Percentiles rank a stretch among this genome's conserved stretches.
phyloP scores from a whole-genome alignment of 2,797 vertebrate genomes.

The Trematomus bernacchii region DNA sequence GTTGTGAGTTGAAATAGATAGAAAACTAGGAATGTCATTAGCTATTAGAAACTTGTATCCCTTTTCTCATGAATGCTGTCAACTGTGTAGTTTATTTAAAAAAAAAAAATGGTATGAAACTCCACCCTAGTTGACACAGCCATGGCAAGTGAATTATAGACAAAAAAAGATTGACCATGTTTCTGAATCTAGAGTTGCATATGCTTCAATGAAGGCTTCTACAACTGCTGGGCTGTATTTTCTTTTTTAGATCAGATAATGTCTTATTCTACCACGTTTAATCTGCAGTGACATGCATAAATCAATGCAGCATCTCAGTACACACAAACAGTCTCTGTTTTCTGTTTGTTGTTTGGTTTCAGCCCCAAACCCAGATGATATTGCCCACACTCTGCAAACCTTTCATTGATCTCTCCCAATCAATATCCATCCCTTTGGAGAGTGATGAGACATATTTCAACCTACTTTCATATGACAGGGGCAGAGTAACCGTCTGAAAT shows the following conservation, averaged over 20 bases:
- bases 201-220: constrained; percentile 1
- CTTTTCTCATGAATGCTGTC: background rate
- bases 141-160: background rate
- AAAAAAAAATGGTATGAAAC: no score
- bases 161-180: constrained; percentile 1
- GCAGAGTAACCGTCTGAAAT: constrained; percentile 44
- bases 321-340: constrained; percentile 23
- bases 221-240: background rate
- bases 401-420: constrained; percentile 55
- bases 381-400: constrained; percentile 38
- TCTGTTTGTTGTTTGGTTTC: constrained; percentile 42
- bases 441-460: constrained; percentile 55
- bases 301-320: constrained; percentile 23
- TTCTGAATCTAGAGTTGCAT: background rate
- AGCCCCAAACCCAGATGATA: constrained; percentile 32
- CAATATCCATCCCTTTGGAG: constrained; percentile 56
- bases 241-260: constrained; percentile 21
- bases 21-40: background rate
- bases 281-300: constrained; percentile 6
- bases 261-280: constrained; percentile 1
- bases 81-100: background rate
- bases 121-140: background rate
- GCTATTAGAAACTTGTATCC: background rate
- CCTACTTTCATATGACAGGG: constrained; percentile 48
- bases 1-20: background rate